Evolutionary conservation across 1,140 invertebrate genomes (phyloP).

Genomic region (Conopomorpha cramerella): DNA sequence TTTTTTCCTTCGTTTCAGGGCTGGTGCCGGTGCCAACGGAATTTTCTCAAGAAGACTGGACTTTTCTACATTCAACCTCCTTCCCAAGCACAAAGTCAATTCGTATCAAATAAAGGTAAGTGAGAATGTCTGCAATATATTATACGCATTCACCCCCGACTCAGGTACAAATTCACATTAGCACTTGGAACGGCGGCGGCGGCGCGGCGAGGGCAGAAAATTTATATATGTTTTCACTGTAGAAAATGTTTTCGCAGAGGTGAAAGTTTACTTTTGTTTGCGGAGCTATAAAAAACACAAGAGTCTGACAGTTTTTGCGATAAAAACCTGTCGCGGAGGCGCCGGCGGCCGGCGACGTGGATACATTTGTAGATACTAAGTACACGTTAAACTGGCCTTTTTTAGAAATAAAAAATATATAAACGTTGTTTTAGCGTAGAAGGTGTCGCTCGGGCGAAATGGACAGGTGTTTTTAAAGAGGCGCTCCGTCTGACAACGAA

Average conservation of each 20-base stretch:
- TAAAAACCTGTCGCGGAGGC: slow-evolving; percentile 32
- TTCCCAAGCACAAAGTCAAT: slow-evolving; percentile 95
- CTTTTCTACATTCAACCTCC: slow-evolving; percentile 92
- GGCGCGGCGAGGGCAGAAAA: slow-evolving; percentile 7
- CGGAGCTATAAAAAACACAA: slow-evolving; percentile 30
- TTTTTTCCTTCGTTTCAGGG: slow-evolving; percentile 62
- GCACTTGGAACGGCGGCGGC: neutral
- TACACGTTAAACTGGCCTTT: slow-evolving; percentile 13
- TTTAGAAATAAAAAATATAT: neutral
- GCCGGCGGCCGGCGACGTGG: slow-evolving; percentile 5
- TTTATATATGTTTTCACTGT: slow-evolving; percentile 31
- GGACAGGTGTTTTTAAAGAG: no score
- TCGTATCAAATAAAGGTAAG: slow-evolving; percentile 98
- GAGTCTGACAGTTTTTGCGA: slow-evolving; percentile 37
- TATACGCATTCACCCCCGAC: no score
- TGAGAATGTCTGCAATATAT: no score
- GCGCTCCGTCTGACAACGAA: no score
- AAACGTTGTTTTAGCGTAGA: no score
- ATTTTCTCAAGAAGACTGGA: slow-evolving; percentile 89
- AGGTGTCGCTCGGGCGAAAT: no score
- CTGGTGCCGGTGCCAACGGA: slow-evolving; percentile 85
- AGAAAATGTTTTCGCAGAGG: slow-evolving; percentile 24
- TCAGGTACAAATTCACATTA: no score
- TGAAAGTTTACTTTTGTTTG: slow-evolving; percentile 37
- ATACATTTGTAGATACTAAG: slow-evolving; percentile 7